These are phyloP conservation scores for Coleophora deauratella DNA, from an alignment of 2,888 invertebrate species.

Conservation along the genomic window DNA sequence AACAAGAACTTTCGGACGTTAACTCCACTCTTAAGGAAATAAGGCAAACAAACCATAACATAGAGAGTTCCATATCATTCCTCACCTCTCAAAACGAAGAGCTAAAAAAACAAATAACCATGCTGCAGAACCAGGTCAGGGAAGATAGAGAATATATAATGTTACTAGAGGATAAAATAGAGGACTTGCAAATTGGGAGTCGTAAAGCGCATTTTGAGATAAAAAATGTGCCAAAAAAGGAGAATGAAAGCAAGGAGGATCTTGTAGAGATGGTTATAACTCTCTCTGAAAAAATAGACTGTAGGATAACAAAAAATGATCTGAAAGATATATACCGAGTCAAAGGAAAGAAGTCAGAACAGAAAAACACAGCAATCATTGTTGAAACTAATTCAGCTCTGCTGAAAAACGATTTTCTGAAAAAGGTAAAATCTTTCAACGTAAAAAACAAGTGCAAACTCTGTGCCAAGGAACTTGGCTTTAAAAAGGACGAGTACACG, in stretches of 20 bases:
- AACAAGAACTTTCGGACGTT: not conserved
- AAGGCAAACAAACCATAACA: slow-evolving; percentile 10
- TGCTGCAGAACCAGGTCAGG: slow-evolving; percentile 1
- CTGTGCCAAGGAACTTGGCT: slow-evolving; percentile 14
- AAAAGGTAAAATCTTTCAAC: slow-evolving; percentile 13
- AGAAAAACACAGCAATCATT: slow-evolving; percentile 9
- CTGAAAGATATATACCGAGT: slow-evolving; percentile 15
- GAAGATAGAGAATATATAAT: not conserved
- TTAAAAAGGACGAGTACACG: slow-evolving; percentile 8
- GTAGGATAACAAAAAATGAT: slow-evolving; percentile 1
- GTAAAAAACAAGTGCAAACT: slow-evolving; percentile 10
- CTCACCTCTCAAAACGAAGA: slow-evolving; percentile 12
- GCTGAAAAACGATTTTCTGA: slow-evolving; percentile 10
- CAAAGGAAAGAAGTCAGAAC: not conserved
- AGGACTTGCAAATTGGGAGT: not conserved
- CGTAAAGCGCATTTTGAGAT: slow-evolving; percentile 12
- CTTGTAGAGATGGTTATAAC: slow-evolving; percentile 9
- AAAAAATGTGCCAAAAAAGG: slow-evolving; percentile 14
- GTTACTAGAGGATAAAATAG: not conserved
- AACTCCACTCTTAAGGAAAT: slow-evolving; percentile 7
- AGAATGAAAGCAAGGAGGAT: slow-evolving; percentile 10
- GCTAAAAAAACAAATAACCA: slow-evolving; percentile 9
- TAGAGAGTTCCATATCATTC: slow-evolving; percentile 12
- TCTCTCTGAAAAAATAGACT: slow-evolving; percentile 6
- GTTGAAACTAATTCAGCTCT: slow-evolving; percentile 13